Evolutionary conservation across 2,113 vertebrate genomes (phyloP).

Genomic region (Spheniscus mendiculus): DNA sequence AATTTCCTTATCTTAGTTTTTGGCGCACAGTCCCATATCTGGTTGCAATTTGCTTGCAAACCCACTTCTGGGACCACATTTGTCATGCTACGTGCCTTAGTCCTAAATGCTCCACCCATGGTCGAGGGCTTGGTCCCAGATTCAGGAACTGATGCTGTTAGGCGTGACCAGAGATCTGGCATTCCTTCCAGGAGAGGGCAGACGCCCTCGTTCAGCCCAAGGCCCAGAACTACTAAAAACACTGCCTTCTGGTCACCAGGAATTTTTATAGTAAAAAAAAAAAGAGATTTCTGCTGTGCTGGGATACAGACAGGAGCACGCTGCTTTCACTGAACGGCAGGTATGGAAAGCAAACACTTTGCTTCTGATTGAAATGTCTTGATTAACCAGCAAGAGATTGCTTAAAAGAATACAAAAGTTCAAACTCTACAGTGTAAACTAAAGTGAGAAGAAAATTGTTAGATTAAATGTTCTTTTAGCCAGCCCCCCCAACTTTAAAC

Average conservation of each 20-base stretch:
- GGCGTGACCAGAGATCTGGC: background rate
- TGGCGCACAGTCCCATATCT: background rate
- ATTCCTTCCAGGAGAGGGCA: slow-evolving; percentile 33
- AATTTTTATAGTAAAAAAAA: background rate
- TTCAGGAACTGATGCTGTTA: background rate
- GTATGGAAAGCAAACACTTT: background rate
- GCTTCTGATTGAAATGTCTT: background rate
- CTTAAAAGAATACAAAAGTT: background rate
- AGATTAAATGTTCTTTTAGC: background rate
- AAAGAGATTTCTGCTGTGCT: background rate
- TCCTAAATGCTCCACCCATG: background rate
- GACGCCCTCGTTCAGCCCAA: background rate
- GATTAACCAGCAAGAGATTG: background rate
- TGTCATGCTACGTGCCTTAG: accelerated
- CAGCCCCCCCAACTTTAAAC: background rate
- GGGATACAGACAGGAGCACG: background rate
- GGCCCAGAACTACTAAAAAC: background rate
- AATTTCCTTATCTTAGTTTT: background rate
- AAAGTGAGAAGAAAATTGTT: background rate
- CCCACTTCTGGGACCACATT: background rate
- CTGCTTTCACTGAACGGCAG: background rate
- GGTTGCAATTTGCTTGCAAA: background rate
- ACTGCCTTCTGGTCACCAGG: background rate
- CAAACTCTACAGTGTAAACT: background rate
- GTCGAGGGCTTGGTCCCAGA: background rate